Evolutionary conservation across 1,140 invertebrate genomes (phyloP).

Genomic region (Hycleus phaleratus): DNA sequence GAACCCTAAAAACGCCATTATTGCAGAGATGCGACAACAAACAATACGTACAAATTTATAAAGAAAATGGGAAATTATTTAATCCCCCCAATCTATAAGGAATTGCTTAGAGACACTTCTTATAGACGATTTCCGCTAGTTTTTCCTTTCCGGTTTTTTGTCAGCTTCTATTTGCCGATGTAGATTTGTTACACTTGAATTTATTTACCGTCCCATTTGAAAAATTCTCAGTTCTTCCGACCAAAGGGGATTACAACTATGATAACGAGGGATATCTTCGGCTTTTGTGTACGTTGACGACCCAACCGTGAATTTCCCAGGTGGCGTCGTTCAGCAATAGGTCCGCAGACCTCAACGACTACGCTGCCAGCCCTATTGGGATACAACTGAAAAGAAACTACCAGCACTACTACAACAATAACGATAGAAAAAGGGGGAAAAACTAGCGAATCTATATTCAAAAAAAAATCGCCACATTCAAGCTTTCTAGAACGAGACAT

Average conservation of each 20-base stretch:
- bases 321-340: constrained; percentile 9
- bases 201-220: constrained; percentile 15
- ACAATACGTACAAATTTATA: no score
- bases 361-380: neutral
- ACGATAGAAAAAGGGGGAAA: no score
- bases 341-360: constrained; percentile 1
- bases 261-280: constrained; percentile 17
- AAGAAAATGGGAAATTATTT: no score
- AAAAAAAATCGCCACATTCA: no score
- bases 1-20: no score
- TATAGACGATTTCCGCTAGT: no score
- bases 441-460: no score
- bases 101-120: no score
- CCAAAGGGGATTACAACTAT: constrained; percentile 14
- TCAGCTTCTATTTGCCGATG: constrained; percentile 14
- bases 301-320: constrained; percentile 14
- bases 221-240: constrained; percentile 11
- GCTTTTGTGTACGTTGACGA: constrained; percentile 11
- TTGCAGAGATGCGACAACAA: no score
- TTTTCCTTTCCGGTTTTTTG: neutral
- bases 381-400: constrained; percentile 17
- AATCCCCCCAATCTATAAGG: no score
- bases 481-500: no score
- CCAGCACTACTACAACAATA: no score
- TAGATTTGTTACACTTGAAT: constrained; percentile 18